A percentile compares a stretch with the other conserved stretches of the same genome.
Evolutionary conservation across 2,888 invertebrate genomes (phyloP).

Genomic region (Dasysyrphus tricinctus): DNA sequence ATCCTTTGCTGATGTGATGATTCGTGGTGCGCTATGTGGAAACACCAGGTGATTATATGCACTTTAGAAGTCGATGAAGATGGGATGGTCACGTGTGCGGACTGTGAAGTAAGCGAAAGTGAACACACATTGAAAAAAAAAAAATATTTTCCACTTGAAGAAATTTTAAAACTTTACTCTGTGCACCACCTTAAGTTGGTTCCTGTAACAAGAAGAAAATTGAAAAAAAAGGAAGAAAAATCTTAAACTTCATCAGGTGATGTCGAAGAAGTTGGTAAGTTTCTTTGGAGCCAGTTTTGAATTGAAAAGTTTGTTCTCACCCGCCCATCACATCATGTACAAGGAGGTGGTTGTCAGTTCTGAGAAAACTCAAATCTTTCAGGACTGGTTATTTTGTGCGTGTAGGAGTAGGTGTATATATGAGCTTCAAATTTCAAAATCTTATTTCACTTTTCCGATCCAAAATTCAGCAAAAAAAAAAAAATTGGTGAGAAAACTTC

Average conservation of each 20-base stretch:
- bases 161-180: not conserved
- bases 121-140: not conserved
- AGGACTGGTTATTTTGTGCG: slow-evolving; percentile 15
- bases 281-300: slow-evolving; percentile 27
- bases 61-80: slow-evolving; percentile 6
- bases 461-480: not conserved
- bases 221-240: slow-evolving; percentile 9
- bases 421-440: slow-evolving; percentile 12
- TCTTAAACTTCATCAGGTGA: slow-evolving; percentile 35
- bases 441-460: slow-evolving; percentile 20
- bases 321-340: not conserved
- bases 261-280: slow-evolving; percentile 18
- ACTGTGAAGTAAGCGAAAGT: not conserved
- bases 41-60: slow-evolving; percentile 15
- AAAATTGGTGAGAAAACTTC: not conserved
- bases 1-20: slow-evolving; percentile 3
- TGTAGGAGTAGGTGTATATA: not conserved
- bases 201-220: not conserved
- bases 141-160: slow-evolving; percentile 37
- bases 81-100: slow-evolving; percentile 12
- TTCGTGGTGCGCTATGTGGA: not conserved
- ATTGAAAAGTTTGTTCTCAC: slow-evolving; percentile 32
- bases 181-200: slow-evolving; percentile 13
- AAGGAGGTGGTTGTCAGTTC: not conserved
- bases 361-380: not conserved